A percentile compares a stretch with the other conserved stretches of the same genome.
phyloP scores from a whole-genome alignment of 2,113 vertebrate species.

The Catharus minimus region DNA sequence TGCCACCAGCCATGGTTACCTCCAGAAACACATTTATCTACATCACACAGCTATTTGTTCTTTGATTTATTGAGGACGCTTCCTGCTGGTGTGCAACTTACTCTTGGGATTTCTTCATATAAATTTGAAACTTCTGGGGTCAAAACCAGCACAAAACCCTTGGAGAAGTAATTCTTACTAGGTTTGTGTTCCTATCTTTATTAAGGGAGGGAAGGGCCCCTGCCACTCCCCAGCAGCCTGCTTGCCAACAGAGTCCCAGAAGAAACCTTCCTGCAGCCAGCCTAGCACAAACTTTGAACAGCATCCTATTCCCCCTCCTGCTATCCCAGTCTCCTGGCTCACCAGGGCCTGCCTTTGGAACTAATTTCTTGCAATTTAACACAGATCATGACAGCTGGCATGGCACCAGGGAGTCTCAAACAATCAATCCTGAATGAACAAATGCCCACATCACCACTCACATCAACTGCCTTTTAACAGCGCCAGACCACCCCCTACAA shows the following conservation, averaged over 20 bases:
- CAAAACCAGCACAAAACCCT: constrained; percentile 45
- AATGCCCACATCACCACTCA: not conserved
- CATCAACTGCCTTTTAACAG: not conserved
- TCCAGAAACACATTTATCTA: constrained; percentile 26
- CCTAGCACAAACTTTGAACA: not conserved
- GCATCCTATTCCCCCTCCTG: not conserved
- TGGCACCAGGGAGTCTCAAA: not conserved
- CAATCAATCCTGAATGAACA: not conserved
- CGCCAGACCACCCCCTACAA: not conserved
- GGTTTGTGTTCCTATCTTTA: not conserved
- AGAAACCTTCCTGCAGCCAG: not conserved
- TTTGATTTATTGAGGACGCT: not conserved
- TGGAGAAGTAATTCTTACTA: constrained; percentile 10
- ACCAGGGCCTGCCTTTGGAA: not conserved
- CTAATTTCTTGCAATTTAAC: not conserved
- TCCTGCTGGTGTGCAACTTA: not conserved
- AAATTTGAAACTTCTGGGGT: not conserved
- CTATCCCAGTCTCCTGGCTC: not conserved
- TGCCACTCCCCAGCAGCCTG: not conserved
- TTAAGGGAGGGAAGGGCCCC: not conserved
- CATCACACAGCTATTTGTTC: not conserved
- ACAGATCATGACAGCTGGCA: not conserved
- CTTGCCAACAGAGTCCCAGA: not conserved
- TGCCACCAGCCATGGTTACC: constrained; percentile 26
- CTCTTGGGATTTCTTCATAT: not conserved